Evolutionary conservation across 2,113 vertebrate genomes (phyloP).

Genomic region (Sterna hirundo): DNA sequence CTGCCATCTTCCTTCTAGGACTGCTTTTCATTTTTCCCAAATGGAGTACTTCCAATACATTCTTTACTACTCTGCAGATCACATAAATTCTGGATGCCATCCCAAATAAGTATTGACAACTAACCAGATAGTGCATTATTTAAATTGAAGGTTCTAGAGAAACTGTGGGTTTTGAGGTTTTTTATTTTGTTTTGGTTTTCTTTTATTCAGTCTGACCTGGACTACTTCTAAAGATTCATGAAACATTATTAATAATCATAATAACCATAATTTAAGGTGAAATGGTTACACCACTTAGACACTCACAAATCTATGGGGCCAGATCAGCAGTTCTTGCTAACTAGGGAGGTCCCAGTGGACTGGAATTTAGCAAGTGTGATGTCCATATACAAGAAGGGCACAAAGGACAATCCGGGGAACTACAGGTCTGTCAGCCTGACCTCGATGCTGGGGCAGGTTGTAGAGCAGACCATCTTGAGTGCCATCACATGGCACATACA

Average conservation of each 20-base stretch:
- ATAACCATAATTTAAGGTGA: not conserved
- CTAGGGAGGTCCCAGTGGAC: not conserved
- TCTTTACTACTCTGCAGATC: not conserved
- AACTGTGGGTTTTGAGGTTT: not conserved
- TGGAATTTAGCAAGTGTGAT: not conserved
- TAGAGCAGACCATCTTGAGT: not conserved
- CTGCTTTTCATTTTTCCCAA: not conserved
- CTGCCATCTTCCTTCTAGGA: not conserved
- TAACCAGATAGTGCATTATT: not conserved
- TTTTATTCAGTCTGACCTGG: not conserved
- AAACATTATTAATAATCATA: not conserved
- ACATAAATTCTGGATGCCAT: not conserved
- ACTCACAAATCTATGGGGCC: not conserved
- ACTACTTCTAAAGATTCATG: not conserved
- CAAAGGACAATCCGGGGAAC: fast-evolving
- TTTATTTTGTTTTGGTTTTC: not conserved
- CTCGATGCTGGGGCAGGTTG: fast-evolving
- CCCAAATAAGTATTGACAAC: not conserved
- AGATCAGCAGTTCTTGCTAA: not conserved
- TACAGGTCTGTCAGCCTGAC: not conserved
- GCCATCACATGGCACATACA: fast-evolving
- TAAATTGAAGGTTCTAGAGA: not conserved
- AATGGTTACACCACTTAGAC: not conserved
- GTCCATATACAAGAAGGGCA: fast-evolving
- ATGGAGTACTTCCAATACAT: not conserved